phyloP scores from a whole-genome alignment of 2,113 vertebrate genomes.

The Synodontis membranacea region DNA sequence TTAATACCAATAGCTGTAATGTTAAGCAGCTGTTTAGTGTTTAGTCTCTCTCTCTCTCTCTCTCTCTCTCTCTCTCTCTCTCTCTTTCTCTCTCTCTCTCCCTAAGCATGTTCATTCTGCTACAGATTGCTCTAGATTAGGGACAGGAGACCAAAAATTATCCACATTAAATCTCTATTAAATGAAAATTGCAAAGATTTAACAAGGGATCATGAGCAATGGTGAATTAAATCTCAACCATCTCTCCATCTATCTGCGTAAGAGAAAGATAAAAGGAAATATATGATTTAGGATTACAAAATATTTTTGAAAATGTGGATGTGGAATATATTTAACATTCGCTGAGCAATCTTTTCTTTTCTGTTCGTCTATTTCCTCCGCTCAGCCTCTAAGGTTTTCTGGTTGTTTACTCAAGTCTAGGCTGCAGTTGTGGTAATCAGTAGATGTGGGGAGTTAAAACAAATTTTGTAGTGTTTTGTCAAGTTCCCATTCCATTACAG shows the following conservation, averaged over 20 bases:
- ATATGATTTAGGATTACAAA: background rate
- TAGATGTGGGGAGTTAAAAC: background rate
- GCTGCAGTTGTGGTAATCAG: background rate
- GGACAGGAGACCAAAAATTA: conserved; percentile 77
- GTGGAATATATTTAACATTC: background rate
- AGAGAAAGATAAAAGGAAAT: background rate
- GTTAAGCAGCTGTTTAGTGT: conserved; percentile 78
- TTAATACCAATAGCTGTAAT: conserved; percentile 77
- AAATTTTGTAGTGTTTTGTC: background rate
- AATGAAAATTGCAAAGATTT: conserved; percentile 98
- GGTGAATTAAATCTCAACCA: conserved; percentile 82
- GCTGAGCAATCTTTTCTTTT: background rate
- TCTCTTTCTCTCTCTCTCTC: conserved; percentile 70
- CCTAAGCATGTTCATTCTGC: background rate
- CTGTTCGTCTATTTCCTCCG: background rate
- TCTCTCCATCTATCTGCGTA: background rate
- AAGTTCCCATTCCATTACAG: background rate
- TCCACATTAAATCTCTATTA: conserved; percentile 94
- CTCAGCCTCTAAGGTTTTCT: conserved; percentile 65
- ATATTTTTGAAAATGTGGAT: too few species aligned
- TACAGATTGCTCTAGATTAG: conserved; percentile 88
- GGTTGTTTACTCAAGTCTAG: background rate
- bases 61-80: conserved; percentile 70
- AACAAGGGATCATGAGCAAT: conserved; percentile 82
- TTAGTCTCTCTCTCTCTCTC: conserved; percentile 72